Conservation (phyloP, 2,113 vertebrate species). For the Miniopterus natalensis region DNA sequence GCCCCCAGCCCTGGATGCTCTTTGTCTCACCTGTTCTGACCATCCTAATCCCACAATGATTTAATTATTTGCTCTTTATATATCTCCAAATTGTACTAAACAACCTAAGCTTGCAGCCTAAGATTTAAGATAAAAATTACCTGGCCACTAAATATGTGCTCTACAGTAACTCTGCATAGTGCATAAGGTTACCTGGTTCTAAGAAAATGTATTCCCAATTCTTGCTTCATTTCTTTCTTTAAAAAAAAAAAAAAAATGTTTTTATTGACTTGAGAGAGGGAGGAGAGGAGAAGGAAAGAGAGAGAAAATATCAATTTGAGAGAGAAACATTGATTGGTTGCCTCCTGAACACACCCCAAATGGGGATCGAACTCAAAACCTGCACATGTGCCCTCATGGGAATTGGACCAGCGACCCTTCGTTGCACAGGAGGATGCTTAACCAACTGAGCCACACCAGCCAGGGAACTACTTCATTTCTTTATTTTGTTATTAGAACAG, state of each 20-base stretch:
- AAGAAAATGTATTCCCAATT: neutral
- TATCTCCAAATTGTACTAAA: neutral
- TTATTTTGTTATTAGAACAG: neutral
- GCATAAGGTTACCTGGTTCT: neutral
- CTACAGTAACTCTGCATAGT: neutral
- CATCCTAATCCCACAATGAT: neutral
- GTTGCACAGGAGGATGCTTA: no score
- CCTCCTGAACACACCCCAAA: no score
- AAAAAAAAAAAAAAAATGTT: no score
- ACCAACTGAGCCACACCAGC: no score
- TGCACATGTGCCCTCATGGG: no score
- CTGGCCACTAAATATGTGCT: neutral
- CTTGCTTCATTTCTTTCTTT: neutral
- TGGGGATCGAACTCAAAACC: no score
- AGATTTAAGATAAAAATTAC: neutral
- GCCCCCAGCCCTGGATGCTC: accelerated
- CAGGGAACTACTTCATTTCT: neutral
- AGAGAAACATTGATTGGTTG: no score
- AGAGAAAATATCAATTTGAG: no score
- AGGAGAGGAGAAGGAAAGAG: no score
- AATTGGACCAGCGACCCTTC: no score
- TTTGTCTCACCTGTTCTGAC: neutral
- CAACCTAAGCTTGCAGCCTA: neutral
- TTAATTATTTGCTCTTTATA: neutral
- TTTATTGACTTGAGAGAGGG: no score